phyloP scores from a whole-genome alignment of 2,888 invertebrate species.

The Ophion ellenae region DNA sequence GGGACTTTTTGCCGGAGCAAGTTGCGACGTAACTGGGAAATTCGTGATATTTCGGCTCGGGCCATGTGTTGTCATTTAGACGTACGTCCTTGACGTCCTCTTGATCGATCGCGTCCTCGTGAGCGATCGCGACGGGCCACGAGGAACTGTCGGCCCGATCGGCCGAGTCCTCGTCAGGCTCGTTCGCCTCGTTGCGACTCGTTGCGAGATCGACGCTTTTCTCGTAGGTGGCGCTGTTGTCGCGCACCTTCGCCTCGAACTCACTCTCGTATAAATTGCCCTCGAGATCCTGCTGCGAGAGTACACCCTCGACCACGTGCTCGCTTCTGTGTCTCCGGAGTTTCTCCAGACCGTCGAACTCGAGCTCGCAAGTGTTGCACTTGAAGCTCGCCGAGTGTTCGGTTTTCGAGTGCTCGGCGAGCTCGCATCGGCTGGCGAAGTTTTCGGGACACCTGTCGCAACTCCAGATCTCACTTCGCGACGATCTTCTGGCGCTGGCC shows the following conservation, averaged over 20 bases:
- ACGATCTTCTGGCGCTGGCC: conserved; percentile 36
- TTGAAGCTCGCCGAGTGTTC: conserved; percentile 70
- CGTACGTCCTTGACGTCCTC: conserved; percentile 21
- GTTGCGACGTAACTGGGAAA: conserved; percentile 73
- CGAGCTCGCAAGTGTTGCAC: conserved; percentile 77
- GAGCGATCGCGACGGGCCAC: background rate
- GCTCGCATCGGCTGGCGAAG: conserved; percentile 71
- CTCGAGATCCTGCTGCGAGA: conserved; percentile 77
- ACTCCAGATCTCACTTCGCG: conserved; percentile 28
- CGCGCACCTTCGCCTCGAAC: conserved; percentile 59
- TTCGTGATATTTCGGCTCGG: conserved; percentile 66
- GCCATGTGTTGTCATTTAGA: conserved; percentile 28
- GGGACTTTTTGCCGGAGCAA: conserved; percentile 72
- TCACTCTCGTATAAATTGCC: conserved; percentile 64
- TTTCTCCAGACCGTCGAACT: conserved; percentile 76
- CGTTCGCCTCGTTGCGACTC: conserved; percentile 8
- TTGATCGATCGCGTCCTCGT: conserved; percentile 7
- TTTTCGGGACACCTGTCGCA: conserved; percentile 75
- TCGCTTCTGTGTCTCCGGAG: conserved; percentile 76
- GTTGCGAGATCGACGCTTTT: conserved; percentile 10
- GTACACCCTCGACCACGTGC: conserved; percentile 79
- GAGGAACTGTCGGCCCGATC: background rate
- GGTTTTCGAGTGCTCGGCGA: conserved; percentile 72
- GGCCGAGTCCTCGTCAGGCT: background rate
- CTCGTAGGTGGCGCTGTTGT: conserved; percentile 40